Percentiles rank a stretch among this genome's conserved stretches.
Conservation (phyloP, 2,888 invertebrate genomes). For the Cataglyphis albicans region DNA sequence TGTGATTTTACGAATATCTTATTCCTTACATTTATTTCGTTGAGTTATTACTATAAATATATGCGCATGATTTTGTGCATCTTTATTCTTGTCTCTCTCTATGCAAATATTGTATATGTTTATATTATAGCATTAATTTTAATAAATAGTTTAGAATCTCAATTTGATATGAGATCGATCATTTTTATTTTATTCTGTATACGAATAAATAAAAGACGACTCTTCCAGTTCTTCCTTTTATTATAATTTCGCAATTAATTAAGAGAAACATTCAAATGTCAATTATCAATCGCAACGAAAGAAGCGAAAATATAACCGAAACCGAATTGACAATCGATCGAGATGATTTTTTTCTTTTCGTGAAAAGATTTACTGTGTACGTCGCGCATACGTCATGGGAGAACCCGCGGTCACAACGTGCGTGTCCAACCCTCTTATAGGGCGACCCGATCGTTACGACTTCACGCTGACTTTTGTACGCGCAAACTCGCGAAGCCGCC, state of each 20-base stretch:
- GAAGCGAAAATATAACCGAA: not conserved
- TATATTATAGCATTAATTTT: not conserved
- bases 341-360: slow-evolving; percentile 14
- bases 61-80: not conserved
- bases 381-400: slow-evolving; percentile 64
- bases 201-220: not conserved
- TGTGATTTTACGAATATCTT: slow-evolving; percentile 37
- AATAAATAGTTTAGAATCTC: not conserved
- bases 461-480: slow-evolving; percentile 84
- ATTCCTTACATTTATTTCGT: slow-evolving; percentile 31
- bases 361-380: slow-evolving; percentile 39
- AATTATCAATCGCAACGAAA: not conserved
- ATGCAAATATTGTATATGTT: not conserved
- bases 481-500: slow-evolving; percentile 76
- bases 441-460: slow-evolving; percentile 83
- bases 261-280: not conserved
- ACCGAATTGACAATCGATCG: slow-evolving; percentile 10
- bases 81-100: not conserved
- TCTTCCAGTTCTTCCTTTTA: too few relatives aligned
- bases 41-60: slow-evolving; percentile 4
- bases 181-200: not conserved
- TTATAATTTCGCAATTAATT: not conserved
- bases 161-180: not conserved
- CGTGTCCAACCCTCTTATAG: slow-evolving; percentile 75
- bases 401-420: slow-evolving; percentile 79